These are phyloP conservation scores for Xestia sexstrigata DNA, from an alignment of 2,888 invertebrate genomes.

Conservation along the genomic window DNA sequence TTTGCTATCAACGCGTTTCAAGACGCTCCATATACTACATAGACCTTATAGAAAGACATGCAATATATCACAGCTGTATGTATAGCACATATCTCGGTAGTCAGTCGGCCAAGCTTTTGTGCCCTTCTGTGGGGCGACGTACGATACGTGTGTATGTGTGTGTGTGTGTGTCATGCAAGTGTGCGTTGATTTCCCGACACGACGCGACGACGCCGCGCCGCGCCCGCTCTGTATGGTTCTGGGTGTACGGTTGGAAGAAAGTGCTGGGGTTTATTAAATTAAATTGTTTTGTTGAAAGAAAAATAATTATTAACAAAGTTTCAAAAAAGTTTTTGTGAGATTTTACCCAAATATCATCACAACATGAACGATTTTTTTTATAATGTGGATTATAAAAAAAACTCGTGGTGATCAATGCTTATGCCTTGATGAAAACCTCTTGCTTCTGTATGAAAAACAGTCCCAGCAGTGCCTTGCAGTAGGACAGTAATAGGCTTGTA, in stretches of 20 bases:
- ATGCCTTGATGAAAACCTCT: too few species aligned
- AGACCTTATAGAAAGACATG: slow-evolving; percentile 49
- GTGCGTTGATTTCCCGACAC: slow-evolving; percentile 90
- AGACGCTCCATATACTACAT: slow-evolving; percentile 58
- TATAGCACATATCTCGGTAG: slow-evolving; percentile 81
- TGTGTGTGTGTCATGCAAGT: slow-evolving; percentile 75
- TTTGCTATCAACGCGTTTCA: slow-evolving; percentile 36
- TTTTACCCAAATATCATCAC: not conserved
- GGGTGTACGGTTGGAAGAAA: slow-evolving; percentile 71
- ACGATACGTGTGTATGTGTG: slow-evolving; percentile 63
- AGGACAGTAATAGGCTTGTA: too few species aligned
- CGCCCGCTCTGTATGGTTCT: slow-evolving; percentile 77
- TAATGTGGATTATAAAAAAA: not conserved
- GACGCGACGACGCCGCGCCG: slow-evolving; percentile 74
- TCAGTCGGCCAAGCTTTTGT: slow-evolving; percentile 88
- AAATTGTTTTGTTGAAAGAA: slow-evolving; percentile 7
- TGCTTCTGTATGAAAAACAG: too few species aligned
- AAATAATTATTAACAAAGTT: not conserved
- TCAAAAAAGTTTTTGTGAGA: not conserved
- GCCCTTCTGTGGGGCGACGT: slow-evolving; percentile 77
- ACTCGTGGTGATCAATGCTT: too few species aligned
- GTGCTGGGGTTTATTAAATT: slow-evolving; percentile 56
- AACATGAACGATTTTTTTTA: not conserved
- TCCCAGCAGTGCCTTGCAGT: too few species aligned
- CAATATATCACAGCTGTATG: slow-evolving; percentile 67